Conservation (phyloP, 1,140 invertebrate genomes). For the Ceratina calcarata region DNA sequence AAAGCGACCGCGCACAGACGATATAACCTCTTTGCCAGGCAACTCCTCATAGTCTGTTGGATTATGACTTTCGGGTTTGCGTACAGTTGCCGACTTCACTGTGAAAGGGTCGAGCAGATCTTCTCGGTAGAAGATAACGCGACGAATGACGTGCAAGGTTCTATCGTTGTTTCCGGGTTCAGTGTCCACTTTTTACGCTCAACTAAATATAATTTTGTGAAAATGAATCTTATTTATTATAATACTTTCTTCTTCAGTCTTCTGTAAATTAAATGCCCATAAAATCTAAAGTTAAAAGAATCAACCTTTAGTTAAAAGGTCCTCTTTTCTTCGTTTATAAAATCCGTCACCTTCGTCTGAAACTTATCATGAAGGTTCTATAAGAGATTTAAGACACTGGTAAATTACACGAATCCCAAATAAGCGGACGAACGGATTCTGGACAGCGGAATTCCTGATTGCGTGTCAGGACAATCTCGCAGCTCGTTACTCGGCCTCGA, state of each 20-base stretch:
- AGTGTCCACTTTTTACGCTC: too few species aligned
- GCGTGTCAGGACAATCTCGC: constrained; percentile 2
- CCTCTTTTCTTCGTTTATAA: too few species aligned
- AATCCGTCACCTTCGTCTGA: constrained; percentile 29
- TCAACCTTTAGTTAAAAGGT: too few species aligned
- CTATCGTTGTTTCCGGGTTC: too few species aligned
- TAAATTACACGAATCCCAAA: background rate
- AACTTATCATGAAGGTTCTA: constrained; percentile 12
- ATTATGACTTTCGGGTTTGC: constrained; percentile 19
- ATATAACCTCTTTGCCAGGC: background rate
- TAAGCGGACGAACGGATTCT: background rate
- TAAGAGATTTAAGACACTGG: too few species aligned
- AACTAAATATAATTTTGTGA: too few species aligned
- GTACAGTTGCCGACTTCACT: background rate
- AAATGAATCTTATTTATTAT: too few species aligned
- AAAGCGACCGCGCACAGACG: constrained; percentile 32
- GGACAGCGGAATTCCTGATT: constrained; percentile 1
- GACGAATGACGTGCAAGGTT: background rate
- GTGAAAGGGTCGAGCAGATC: background rate
- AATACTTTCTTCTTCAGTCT: too few species aligned
- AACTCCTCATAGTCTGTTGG: background rate
- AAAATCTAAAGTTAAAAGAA: too few species aligned
- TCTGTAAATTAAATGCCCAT: too few species aligned
- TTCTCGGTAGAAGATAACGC: background rate
- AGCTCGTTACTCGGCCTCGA: constrained; percentile 46